phyloP scores from a whole-genome alignment of 2,888 invertebrate genomes.

The Acleris emargana region DNA sequence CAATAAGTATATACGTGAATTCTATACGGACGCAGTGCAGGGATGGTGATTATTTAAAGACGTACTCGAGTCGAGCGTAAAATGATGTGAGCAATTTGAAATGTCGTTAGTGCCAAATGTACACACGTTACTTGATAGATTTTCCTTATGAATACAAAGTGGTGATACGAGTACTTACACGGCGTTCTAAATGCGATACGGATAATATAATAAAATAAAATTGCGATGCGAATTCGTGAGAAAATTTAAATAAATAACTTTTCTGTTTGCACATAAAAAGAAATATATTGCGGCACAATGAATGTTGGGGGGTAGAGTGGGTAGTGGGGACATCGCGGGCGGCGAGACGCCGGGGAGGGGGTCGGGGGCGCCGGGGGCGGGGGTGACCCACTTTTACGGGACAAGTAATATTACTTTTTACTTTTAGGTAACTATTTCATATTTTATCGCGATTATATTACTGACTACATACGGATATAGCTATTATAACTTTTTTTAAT shows the following conservation, averaged over 20 bases:
- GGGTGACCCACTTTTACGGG: conserved; percentile 84
- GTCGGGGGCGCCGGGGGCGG: conserved; percentile 51
- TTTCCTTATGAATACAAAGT: conserved; percentile 48
- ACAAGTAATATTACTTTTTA: conserved; percentile 85
- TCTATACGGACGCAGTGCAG: not conserved
- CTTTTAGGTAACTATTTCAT: conserved; percentile 84
- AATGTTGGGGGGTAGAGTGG: conserved; percentile 77
- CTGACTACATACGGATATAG: conserved; percentile 50
- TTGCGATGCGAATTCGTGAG: conserved; percentile 84
- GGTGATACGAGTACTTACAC: conserved; percentile 58
- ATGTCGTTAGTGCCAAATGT: conserved; percentile 15
- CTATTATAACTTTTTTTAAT: conserved; percentile 49
- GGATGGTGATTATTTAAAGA: not conserved
- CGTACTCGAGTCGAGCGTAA: not conserved
- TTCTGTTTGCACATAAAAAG: conserved; percentile 85
- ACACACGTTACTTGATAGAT: conserved; percentile 40
- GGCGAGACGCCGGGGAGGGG: conserved; percentile 60
- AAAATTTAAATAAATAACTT: conserved; percentile 84
- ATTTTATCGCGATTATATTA: conserved; percentile 81
- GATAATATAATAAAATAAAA: conserved; percentile 84
- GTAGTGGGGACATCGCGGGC: conserved; percentile 70
- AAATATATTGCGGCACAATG: conserved; percentile 85
- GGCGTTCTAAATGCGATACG: conserved; percentile 79
- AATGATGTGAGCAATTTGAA: conserved; percentile 6
- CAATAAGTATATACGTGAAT: not conserved